These are phyloP conservation scores for Archilochus colubris DNA, from an alignment of 2,113 vertebrate species.

Conservation along the genomic window DNA sequence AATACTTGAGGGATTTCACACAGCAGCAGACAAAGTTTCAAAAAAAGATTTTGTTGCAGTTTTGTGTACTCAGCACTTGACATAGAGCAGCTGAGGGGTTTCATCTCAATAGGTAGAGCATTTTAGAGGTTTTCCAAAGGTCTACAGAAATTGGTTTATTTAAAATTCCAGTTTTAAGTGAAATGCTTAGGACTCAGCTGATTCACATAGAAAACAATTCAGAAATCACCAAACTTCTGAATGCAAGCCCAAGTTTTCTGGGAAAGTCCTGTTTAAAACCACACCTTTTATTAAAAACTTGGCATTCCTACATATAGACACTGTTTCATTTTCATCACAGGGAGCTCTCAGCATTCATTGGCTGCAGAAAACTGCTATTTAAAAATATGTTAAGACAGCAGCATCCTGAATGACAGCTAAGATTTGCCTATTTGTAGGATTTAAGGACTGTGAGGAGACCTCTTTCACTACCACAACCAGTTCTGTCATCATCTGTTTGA, in stretches of 20 bases:
- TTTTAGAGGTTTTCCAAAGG: not conserved
- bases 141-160: not conserved
- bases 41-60: not conserved
- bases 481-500: not conserved
- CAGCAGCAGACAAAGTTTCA: not conserved
- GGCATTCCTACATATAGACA: not conserved
- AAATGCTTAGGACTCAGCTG: not conserved
- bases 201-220: not conserved
- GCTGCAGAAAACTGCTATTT: not conserved
- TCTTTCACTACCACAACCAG: not conserved
- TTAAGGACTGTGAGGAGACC: not conserved
- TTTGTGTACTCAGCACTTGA: accelerated
- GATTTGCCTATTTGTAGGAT: not conserved
- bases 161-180: not conserved
- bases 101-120: not conserved
- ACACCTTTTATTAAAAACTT: not conserved
- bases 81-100: not conserved
- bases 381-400: not conserved
- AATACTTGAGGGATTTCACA: not conserved
- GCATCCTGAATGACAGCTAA: not conserved
- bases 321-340: not conserved
- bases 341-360: not conserved
- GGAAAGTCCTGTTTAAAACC: not conserved
- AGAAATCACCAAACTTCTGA: not conserved
- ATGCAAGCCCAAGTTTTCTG: not conserved